A percentile compares a stretch with the other conserved stretches of the same genome.
phyloP scores from a whole-genome alignment of 2,113 vertebrate species.

The Stictonetta naevosa region DNA sequence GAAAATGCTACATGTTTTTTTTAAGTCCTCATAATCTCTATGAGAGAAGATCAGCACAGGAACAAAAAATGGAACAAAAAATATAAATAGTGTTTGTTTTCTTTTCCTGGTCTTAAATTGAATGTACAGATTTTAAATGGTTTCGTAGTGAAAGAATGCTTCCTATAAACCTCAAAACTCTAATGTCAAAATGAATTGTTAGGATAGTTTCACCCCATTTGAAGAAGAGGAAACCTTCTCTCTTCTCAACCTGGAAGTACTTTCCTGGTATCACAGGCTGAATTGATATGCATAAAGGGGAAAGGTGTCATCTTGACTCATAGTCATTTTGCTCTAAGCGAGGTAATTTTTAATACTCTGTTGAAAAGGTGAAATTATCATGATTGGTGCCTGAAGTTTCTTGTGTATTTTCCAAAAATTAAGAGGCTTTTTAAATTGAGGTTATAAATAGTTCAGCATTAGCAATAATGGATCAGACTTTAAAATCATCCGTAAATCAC shows the following conservation, averaged over 20 bases:
- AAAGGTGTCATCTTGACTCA: neutral
- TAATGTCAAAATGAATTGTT: neutral
- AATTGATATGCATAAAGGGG: neutral
- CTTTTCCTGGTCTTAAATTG: neutral
- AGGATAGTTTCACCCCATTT: neutral
- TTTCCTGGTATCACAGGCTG: neutral
- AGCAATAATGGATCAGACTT: neutral
- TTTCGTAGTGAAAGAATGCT: neutral
- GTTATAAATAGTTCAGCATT: neutral
- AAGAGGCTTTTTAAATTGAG: slow-evolving; percentile 12
- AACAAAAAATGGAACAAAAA: neutral
- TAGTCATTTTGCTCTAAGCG: neutral
- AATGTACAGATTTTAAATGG: neutral
- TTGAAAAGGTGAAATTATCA: neutral
- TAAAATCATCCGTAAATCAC: slow-evolving; percentile 6
- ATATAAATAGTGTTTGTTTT: neutral
- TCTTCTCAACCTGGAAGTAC: neutral
- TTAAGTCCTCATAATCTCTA: neutral
- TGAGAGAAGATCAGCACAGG: neutral
- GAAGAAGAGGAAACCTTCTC: neutral
- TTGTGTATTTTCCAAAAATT: neutral
- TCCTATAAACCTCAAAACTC: neutral
- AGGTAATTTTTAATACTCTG: neutral
- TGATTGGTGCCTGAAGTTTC: neutral
- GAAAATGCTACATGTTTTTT: neutral